phyloP scores from a whole-genome alignment of 2,797 vertebrate species.

The Neopelma chrysocephalum region DNA sequence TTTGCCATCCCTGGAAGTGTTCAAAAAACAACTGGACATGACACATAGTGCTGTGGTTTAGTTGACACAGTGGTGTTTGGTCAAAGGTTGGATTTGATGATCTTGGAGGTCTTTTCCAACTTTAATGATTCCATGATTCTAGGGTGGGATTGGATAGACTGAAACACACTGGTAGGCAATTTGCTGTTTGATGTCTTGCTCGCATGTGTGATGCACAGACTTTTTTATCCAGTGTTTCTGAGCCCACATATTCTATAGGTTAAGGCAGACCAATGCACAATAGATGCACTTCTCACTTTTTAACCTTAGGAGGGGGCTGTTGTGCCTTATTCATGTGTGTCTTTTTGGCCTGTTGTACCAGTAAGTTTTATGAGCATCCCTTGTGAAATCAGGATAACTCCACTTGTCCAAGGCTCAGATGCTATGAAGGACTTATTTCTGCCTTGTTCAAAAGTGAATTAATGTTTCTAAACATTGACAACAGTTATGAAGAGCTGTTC shows the following conservation, averaged over 20 bases:
- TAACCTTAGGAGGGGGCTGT: background rate
- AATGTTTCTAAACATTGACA: background rate
- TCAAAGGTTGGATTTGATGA: background rate
- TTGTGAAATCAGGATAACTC: background rate
- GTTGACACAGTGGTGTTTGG: background rate
- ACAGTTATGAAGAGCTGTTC: background rate
- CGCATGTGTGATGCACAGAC: fast-evolving
- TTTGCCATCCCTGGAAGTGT: background rate
- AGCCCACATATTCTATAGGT: background rate
- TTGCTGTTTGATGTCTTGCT: background rate
- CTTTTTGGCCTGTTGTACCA: background rate
- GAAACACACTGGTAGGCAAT: background rate
- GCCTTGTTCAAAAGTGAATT: background rate
- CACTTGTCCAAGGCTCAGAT: background rate
- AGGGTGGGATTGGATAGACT: background rate
- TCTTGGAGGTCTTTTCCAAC: background rate
- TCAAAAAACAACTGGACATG: fast-evolving
- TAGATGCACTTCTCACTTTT: background rate
- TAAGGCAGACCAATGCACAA: background rate
- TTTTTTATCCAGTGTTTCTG: background rate
- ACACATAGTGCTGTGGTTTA: background rate
- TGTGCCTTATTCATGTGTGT: background rate
- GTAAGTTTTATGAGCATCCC: background rate
- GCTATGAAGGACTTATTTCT: background rate
- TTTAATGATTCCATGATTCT: background rate